These are phyloP conservation scores for Oreocharis arfaki DNA, from an alignment of 2,113 vertebrate species.

Conservation along the genomic window DNA sequence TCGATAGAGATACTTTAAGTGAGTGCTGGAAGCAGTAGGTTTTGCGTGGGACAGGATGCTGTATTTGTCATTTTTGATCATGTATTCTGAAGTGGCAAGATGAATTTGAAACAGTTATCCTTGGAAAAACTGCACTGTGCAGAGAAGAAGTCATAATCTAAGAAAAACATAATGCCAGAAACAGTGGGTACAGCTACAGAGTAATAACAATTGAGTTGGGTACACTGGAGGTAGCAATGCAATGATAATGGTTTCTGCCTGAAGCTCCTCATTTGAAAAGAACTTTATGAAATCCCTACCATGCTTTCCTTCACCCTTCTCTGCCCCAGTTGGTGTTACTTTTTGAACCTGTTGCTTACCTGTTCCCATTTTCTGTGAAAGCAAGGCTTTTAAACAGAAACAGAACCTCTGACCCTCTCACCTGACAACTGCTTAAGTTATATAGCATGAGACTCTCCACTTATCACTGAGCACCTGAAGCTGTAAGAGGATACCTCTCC, in stretches of 20 bases:
- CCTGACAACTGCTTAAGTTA: neutral
- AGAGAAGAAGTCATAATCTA: neutral
- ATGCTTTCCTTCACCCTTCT: neutral
- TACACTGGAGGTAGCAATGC: neutral
- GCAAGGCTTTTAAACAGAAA: slow-evolving; percentile 2
- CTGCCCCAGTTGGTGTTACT: neutral
- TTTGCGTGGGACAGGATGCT: neutral
- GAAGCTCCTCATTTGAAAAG: neutral
- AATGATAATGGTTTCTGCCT: neutral
- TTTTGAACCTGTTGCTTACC: neutral
- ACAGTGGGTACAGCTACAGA: neutral
- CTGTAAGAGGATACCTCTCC: neutral
- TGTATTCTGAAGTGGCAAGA: neutral
- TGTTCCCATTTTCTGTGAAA: neutral
- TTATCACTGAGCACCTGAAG: slow-evolving; percentile 1
- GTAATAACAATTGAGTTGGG: neutral
- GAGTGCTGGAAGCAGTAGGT: neutral
- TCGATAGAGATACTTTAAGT: neutral
- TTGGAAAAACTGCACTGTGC: neutral
- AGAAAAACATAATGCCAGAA: neutral
- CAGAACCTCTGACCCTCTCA: neutral
- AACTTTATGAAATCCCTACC: neutral
- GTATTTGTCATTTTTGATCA: slow-evolving; percentile 10
- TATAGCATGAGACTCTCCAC: neutral
- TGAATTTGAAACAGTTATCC: neutral